Evolutionary conservation across 2,113 vertebrate species (phyloP), one percentile per base, ranked within the genome.

Genomic region (Tympanuchus pallidicinctus): DNA sequence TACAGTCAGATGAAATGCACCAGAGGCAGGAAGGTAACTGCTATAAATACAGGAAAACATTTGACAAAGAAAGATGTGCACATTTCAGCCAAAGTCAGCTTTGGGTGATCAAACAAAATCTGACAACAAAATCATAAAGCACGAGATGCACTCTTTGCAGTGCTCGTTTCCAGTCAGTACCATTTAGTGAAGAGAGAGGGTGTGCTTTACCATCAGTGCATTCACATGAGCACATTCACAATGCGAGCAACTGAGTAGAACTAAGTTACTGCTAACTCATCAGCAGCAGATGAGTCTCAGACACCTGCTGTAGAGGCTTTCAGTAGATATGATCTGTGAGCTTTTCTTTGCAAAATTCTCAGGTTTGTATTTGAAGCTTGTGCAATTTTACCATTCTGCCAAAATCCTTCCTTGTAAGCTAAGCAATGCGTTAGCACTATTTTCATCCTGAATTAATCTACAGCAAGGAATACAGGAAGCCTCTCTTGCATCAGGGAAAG

Each of bases 1-100:
- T 34, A 15, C 30, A 50, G 12, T 59, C 10, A n/a, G 20, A n/a
- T 4, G 7, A 36, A 34, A 24, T 9, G n/a, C 38, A 47, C 42
- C 43, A 22, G n/a, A 30, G 24, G 61, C 63, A 43, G 30, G 13
- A 32, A 74, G 27, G 54, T 59, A 61, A 50, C 34, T 42, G 30
- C 52, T 70, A 8, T 3, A 20, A 67, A 73, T 56, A 89, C 40
- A 63, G 20, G 60, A 90, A 73, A 86, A 87, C 57, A 56, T 50
- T 66, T 82, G 56, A 77, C 89, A 87, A 91, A 92, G 12, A 52
- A 34, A 92, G 90, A 95, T 90, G 91, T 0, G 0, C 36, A 95
- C 71, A 47, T 80, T 79, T 70, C 83, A 92, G 86, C 63, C 63
- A 48, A 48, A 75, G 72, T 74, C 60, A 70, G 81, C 22, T 21